Evolutionary conservation across 2,888 invertebrate species (phyloP).

Genomic region (Halictus ligatus): DNA sequence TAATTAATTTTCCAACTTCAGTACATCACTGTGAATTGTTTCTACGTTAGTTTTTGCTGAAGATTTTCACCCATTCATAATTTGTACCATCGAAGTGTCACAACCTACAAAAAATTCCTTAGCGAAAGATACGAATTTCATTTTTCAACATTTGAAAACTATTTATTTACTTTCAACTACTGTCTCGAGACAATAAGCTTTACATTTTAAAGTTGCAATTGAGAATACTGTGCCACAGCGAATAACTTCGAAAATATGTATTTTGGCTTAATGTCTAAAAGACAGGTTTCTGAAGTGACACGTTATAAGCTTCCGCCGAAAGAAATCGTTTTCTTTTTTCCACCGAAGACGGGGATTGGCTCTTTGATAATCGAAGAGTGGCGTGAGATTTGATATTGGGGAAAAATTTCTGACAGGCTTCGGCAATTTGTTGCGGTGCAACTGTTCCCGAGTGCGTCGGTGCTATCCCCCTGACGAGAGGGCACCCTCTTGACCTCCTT

Average conservation of each 20-base stretch:
- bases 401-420: conserved; percentile 30
- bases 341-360: not conserved
- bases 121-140: too few species aligned
- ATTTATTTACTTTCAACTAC: too few species aligned
- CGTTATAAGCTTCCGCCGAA: not conserved
- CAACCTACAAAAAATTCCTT: too few species aligned
- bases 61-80: too few species aligned
- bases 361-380: not conserved
- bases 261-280: not conserved
- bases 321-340: not conserved
- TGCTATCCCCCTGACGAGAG: conserved; percentile 64
- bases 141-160: too few species aligned
- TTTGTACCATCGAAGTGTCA: too few species aligned
- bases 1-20: too few species aligned
- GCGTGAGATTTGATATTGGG: conserved; percentile 7
- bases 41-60: too few species aligned
- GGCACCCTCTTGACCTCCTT: conserved; percentile 71
- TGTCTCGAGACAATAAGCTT: not conserved
- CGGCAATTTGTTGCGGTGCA: conserved; percentile 57
- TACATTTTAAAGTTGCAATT: not conserved
- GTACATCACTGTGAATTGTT: too few species aligned
- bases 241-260: not conserved
- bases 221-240: not conserved
- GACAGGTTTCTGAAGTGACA: not conserved
- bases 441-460: conserved; percentile 65